These are phyloP conservation scores for Silurus asotus DNA, from an alignment of 2,113 vertebrate genomes.

Conservation along the genomic window DNA sequence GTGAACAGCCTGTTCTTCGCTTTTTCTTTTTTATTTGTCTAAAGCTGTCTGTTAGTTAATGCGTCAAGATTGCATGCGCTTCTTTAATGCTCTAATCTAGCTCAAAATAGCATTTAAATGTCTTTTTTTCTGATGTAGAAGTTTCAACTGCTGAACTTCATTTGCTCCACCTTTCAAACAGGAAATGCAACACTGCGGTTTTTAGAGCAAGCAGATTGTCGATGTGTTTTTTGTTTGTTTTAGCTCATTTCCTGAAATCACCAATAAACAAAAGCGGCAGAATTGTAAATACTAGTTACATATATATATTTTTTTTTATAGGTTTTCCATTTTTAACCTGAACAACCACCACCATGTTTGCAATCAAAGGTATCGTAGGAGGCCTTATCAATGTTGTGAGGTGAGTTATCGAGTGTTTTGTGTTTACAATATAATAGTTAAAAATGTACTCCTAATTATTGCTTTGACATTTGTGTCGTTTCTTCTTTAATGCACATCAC, in stretches of 20 bases:
- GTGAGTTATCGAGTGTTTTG: constrained; percentile 48
- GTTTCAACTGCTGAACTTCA: too few relatives aligned
- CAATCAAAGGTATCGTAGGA: constrained; percentile 43
- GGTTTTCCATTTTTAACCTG: not conserved
- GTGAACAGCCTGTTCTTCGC: not conserved
- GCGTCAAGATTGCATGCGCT: too few relatives aligned
- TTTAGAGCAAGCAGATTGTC: not conserved
- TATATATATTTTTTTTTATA: not conserved
- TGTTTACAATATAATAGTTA: not conserved
- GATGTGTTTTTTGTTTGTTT: not conserved
- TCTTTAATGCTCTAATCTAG: too few relatives aligned
- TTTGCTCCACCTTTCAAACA: not conserved
- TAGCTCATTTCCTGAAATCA: not conserved
- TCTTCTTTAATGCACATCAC: not conserved
- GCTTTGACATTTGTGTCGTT: not conserved
- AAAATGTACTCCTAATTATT: not conserved
- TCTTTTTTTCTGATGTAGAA: too few relatives aligned
- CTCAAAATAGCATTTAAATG: not conserved
- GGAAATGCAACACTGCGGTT: not conserved
- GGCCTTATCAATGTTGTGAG: constrained; percentile 60
- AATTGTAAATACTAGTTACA: not conserved
- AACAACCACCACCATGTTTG: constrained; percentile 55
- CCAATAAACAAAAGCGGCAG: not conserved
- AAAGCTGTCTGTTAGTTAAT: not conserved
- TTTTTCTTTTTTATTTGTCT: not conserved